Conservation (phyloP, 1,140 invertebrate genomes). For the Aradophagus sp. region DNA sequence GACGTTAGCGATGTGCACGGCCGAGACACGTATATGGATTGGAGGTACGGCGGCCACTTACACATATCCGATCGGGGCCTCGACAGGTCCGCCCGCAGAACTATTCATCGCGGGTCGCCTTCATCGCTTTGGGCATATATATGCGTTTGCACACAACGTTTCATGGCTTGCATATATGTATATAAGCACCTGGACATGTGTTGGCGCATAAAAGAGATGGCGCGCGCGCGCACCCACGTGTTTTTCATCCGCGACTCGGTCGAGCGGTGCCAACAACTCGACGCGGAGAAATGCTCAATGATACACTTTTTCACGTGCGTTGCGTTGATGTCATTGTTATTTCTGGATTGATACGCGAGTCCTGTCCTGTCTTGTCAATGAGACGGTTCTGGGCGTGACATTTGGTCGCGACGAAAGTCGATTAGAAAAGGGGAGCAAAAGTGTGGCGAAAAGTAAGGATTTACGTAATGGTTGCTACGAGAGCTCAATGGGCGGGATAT, state of each 20-base stretch:
- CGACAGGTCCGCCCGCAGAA: constrained; percentile 44
- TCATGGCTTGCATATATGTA: too few species aligned
- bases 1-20: constrained; percentile 37
- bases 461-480: too few species aligned
- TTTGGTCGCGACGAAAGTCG: too few species aligned
- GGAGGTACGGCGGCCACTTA: constrained; percentile 33
- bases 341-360: constrained; percentile 24
- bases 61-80: constrained; percentile 3
- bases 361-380: too few species aligned
- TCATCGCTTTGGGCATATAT: constrained; percentile 36
- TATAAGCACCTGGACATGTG: too few species aligned
- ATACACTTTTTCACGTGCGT: constrained; percentile 28
- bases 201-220: too few species aligned
- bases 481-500: too few species aligned
- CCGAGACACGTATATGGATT: constrained; percentile 41
- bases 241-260: constrained; percentile 7
- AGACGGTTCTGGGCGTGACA: constrained; percentile 3
- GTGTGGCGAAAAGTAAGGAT: too few species aligned
- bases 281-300: constrained; percentile 30
- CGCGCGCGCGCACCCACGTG: constrained; percentile 29
- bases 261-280: constrained; percentile 22
- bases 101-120: constrained; percentile 38
- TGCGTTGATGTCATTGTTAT: constrained; percentile 44
- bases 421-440: too few species aligned
- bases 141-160: too few species aligned